These are phyloP conservation scores for Muntiacus reevesi DNA, from an alignment of 2,113 vertebrate genomes.

Conservation along the genomic window DNA sequence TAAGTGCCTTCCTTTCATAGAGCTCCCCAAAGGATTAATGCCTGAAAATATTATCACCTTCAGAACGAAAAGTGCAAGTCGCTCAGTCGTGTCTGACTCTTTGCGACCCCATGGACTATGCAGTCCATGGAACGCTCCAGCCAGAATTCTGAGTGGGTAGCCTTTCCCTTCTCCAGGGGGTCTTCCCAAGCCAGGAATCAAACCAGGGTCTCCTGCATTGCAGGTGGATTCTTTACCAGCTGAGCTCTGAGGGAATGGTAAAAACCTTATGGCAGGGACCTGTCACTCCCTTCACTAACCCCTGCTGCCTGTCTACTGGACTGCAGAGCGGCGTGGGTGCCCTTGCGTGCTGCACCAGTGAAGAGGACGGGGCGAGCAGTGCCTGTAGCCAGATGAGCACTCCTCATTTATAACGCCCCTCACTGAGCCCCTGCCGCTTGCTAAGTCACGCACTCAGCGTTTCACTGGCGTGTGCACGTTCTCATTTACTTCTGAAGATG, in stretches of 20 bases:
- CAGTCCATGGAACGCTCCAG: not conserved
- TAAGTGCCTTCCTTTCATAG: not conserved
- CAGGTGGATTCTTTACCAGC: not conserved
- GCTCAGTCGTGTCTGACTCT: not conserved
- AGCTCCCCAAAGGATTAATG: too few species aligned
- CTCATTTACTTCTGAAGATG: not conserved
- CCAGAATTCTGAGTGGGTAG: not conserved
- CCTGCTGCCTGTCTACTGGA: too few species aligned
- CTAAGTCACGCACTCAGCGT: too few species aligned
- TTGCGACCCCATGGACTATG: accelerated
- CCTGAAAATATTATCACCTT: not conserved
- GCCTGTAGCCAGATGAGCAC: not conserved
- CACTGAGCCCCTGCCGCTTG: not conserved
- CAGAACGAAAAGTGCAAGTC: not conserved
- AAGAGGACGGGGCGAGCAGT: not conserved
- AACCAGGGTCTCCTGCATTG: not conserved
- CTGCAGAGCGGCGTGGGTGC: accelerated
- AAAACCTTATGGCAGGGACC: not conserved
- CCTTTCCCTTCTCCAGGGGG: not conserved
- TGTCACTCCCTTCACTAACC: accelerated
- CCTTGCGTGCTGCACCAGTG: not conserved
- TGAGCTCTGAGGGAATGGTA: not conserved
- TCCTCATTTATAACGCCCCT: too few species aligned
- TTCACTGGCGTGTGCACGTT: not conserved
- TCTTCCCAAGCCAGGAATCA: not conserved